A percentile compares a stretch with the other conserved stretches of the same genome.
Conservation (phyloP, 2,113 vertebrate species). For the Ceyx cyanopectus region DNA sequence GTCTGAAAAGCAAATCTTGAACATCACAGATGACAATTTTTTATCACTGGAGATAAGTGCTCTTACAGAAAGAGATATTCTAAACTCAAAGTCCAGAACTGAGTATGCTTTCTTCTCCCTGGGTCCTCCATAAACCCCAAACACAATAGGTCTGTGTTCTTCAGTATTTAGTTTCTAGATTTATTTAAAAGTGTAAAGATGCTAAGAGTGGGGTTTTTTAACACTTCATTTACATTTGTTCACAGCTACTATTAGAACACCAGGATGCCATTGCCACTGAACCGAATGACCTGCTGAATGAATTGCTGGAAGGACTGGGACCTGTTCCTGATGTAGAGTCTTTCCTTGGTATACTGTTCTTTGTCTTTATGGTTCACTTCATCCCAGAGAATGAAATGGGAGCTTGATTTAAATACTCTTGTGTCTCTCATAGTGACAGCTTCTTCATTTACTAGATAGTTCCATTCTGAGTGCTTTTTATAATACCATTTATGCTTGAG, state of each 20-base stretch:
- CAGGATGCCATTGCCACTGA: slow-evolving; percentile 93
- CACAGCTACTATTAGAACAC: slow-evolving; percentile 92
- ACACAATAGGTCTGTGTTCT: neutral
- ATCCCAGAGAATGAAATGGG: neutral
- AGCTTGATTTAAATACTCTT: neutral
- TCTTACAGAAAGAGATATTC: neutral
- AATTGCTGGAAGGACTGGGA: slow-evolving; percentile 89
- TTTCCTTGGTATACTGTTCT: slow-evolving; percentile 84
- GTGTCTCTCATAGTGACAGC: neutral
- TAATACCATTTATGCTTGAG: neutral
- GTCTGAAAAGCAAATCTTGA: neutral
- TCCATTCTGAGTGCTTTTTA: neutral
- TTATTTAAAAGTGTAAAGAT: neutral
- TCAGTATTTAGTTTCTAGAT: neutral
- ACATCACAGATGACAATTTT: too few species aligned
- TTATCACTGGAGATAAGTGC: neutral
- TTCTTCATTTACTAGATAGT: neutral
- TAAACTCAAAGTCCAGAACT: neutral
- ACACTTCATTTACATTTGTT: neutral
- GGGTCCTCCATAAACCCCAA: neutral
- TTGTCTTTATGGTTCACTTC: neutral
- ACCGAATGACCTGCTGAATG: slow-evolving; percentile 87
- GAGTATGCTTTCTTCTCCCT: neutral
- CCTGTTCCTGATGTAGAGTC: slow-evolving; percentile 90
- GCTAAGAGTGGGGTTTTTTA: neutral